phyloP scores from a whole-genome alignment of 2,888 invertebrate genomes.

The Athetis lepigone region DNA sequence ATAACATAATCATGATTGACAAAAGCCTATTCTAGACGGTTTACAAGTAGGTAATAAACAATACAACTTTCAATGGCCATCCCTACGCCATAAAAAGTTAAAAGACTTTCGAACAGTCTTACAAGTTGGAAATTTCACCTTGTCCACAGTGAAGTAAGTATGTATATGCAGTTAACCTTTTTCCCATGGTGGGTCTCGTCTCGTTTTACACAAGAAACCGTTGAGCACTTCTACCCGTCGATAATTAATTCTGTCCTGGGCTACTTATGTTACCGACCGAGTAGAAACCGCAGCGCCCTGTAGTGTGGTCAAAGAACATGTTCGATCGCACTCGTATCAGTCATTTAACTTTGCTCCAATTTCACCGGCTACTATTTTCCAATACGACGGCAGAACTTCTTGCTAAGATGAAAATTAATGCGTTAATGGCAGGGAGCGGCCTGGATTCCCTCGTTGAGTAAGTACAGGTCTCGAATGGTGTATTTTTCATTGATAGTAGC shows the following conservation, averaged over 20 bases:
- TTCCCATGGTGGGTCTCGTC: slow-evolving; percentile 82
- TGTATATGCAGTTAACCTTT: slow-evolving; percentile 80
- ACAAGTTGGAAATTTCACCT: slow-evolving; percentile 62
- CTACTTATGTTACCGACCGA: slow-evolving; percentile 82
- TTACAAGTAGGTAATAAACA: slow-evolving; percentile 14
- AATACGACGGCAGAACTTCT: slow-evolving; percentile 65
- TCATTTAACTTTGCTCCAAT: slow-evolving; percentile 82
- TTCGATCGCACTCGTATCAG: slow-evolving; percentile 75
- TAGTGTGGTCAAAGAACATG: slow-evolving; percentile 80
- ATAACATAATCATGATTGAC: slow-evolving; percentile 13
- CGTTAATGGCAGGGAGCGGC: slow-evolving; percentile 58
- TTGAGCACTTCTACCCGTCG: slow-evolving; percentile 78
- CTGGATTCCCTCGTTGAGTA: slow-evolving; percentile 59
- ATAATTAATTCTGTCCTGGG: slow-evolving; percentile 88
- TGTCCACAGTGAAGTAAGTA: slow-evolving; percentile 64
- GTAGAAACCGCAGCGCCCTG: slow-evolving; percentile 83
- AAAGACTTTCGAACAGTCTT: slow-evolving; percentile 48
- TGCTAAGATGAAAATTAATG: slow-evolving; percentile 72
- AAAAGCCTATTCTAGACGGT: slow-evolving; percentile 7
- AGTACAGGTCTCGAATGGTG: slow-evolving; percentile 52
- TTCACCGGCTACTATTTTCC: slow-evolving; percentile 72
- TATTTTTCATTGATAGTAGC: slow-evolving; percentile 61
- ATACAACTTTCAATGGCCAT: slow-evolving; percentile 33
- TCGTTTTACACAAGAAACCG: slow-evolving; percentile 88
- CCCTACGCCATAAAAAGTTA: slow-evolving; percentile 29